Conservation (phyloP, 2,113 vertebrate species). For the Terrapene triunguis region DNA sequence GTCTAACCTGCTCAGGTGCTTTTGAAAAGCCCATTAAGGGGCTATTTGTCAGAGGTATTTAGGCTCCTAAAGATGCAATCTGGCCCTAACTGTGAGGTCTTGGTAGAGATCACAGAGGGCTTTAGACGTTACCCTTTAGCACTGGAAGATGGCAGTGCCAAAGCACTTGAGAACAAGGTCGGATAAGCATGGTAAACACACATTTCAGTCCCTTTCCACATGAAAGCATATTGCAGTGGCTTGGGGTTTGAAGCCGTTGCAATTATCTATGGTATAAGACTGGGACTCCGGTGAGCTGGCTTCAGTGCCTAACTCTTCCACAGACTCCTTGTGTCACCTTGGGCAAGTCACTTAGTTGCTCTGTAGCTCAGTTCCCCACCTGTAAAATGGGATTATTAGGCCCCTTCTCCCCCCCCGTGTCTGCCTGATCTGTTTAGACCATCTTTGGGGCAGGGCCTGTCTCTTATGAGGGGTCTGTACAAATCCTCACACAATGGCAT, state of each 20-base stretch:
- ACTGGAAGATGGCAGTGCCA: not conserved
- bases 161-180: not conserved
- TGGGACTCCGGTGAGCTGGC: not conserved
- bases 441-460: too few species aligned
- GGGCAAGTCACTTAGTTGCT: not conserved
- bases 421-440: not conserved
- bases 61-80: too few species aligned
- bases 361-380: not conserved
- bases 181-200: not conserved
- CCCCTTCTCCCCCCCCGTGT: accelerated
- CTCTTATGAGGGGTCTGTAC: not conserved
- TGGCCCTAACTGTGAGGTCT: too few species aligned
- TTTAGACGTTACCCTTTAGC: accelerated
- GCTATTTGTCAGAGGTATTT: too few species aligned
- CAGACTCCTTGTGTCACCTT: not conserved
- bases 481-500: not conserved
- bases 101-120: too few species aligned
- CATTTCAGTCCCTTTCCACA: not conserved
- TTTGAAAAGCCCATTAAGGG: not conserved
- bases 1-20: not conserved
- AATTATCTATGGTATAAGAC: not conserved
- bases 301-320: not conserved
- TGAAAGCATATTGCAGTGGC: not conserved
- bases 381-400: not conserved
- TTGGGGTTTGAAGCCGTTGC: not conserved